Base-by-base conservation (phyloP, 2,888 invertebrate genomes). In the Amorpha juglandis region DNA sequence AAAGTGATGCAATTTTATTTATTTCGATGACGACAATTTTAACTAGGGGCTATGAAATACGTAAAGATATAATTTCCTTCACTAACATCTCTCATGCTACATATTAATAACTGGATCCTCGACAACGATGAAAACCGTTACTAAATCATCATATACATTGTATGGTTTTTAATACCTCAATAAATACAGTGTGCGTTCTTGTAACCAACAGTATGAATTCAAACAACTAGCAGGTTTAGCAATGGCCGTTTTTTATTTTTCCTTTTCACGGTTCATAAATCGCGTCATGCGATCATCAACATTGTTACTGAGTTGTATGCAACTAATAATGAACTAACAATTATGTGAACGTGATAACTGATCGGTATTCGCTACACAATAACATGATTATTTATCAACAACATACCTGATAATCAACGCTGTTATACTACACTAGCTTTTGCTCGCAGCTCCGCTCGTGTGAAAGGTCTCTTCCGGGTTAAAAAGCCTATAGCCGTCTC, bases 181-280 rank as follows among this genome's bases (percentile, higher is more conserved):
- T 11, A 58, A 52, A 58, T 6, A 3, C 52, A 52, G 52, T 52
- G 9, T 19, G 12, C 4, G 12, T 38, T 38, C 42, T 38, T 38
- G 11, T 19, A 19, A 42, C 12, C 12, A 12, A 19, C 19, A 19
- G 66, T 58, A 64, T 67, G 68, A 71, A 67, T 68, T 53, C 27
- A 27, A 27, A 27, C 14, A 12, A 33, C 48, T 33, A 14, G 62
- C 42, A 27, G 75, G 74, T 79, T 79, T 78, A 73, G 79, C 74
- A 78, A 82, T 78, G 74, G 74, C 71, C 69, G 76, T 77, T 79
- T 27, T 78, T 80, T 81, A 82, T 81, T 79, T 77, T 58, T 79
- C 84, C 78, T 77, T 68, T 80, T 80, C 82, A 88, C 85, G 89
- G 83, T 86, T 79, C 83, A 82, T 86, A 82, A 86, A 85, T 78